Evolutionary conservation across 2,797 vertebrate species (phyloP), one percentile per base, ranked within the genome.

Genomic region (Tenualosa thibaudeaui): DNA sequence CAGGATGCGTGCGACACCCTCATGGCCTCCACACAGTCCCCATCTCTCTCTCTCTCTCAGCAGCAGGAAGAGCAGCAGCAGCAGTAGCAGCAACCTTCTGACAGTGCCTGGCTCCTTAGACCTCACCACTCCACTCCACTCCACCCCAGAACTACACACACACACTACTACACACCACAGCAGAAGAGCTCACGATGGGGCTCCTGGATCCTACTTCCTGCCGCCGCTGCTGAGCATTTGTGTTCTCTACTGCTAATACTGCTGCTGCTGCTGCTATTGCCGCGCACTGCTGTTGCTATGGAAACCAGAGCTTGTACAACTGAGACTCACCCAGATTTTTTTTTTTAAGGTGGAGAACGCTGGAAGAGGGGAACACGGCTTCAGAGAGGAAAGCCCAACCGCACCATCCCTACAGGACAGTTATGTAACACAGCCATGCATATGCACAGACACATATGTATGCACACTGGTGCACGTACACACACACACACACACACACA

Each of bases 241-340:
- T 7, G 50, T 51, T 51, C 50, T 51, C 94, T 94, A 90, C 90
- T 92, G 88, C 89, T 92, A 93, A 94, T 94, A 90, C 90, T 92
- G 88, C 89, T 92, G 94, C 94, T 93, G 90, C 94, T 93, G 93
- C 81, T 82, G 82, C 93, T 90, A 92, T 93, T 91, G 90, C 19
- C 53, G 13, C 53, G 13, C 53, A 2, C 88, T 94, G 91, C 88
- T 93, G 95, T 96, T 96, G 93, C 95, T 94, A 94, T 95, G 92
- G 94, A 92, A 96, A 97, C 95, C 92, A 81, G 90, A 92, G 91
- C 92, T 90, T 91, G 91, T 94, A 93, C 94, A 93, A 92, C 89
- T 90, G 89, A 91, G 90, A 88, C 85, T 88, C 89, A 91, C 93
- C 93, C 94, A 91, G 90, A 94, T 92, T 92, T 86, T 82, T 82